Conservation (phyloP, 2,113 vertebrate genomes). For the Sinocyclocheilus anshuiensis region DNA sequence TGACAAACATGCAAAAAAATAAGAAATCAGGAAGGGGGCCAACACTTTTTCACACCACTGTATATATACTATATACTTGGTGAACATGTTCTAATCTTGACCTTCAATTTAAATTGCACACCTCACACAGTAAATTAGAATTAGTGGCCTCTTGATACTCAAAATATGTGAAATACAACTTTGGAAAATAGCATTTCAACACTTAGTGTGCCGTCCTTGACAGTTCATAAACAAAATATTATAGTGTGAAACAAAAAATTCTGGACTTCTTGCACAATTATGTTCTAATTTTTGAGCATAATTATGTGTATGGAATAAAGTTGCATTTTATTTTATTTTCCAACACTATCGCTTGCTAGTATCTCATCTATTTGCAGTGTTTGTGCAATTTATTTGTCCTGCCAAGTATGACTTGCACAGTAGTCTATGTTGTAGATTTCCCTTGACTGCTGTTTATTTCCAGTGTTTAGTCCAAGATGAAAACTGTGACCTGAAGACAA, state of each 20-base stretch:
- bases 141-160: too few relatives aligned
- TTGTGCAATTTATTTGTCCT: background rate
- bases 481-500: conserved; percentile 31
- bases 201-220: background rate
- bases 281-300: background rate
- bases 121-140: background rate
- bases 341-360: conserved; percentile 1
- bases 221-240: background rate
- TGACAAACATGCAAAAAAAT: too few relatives aligned
- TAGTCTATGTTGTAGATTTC: background rate
- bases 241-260: background rate
- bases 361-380: conserved; percentile 1
- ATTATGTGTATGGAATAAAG: conserved; percentile 6
- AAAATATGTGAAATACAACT: background rate
- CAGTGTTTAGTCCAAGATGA: conserved; percentile 3
- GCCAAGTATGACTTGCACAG: background rate
- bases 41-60: too few relatives aligned
- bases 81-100: conserved; percentile 7
- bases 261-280: background rate
- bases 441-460: background rate
- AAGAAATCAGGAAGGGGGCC: too few relatives aligned
- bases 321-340: conserved; percentile 4
- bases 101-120: background rate
- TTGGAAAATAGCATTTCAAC: background rate
- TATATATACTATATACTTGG: background rate